Conservation (phyloP, 2,113 vertebrate genomes). For the Scartelaos histophorus region DNA sequence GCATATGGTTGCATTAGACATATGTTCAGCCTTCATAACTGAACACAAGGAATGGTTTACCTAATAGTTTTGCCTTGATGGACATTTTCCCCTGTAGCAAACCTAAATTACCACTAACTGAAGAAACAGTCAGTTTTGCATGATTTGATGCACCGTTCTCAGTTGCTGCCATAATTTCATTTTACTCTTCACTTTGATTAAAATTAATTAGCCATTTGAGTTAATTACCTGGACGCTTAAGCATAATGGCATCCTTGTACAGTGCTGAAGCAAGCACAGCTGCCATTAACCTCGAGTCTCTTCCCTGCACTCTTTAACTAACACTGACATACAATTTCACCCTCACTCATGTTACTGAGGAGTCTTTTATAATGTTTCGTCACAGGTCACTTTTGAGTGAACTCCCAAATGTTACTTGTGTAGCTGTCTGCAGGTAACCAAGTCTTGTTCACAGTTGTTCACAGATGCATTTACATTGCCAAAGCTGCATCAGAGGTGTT, state of each 20-base stretch:
- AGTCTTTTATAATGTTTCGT: constrained; percentile 1
- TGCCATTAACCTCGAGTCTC: constrained; percentile 34
- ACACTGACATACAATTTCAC: constrained; percentile 2
- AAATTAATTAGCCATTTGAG: constrained; percentile 53
- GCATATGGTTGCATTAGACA: constrained; percentile 35
- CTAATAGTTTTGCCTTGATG: constrained; percentile 57
- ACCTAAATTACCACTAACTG: constrained; percentile 65
- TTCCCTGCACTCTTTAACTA: background rate
- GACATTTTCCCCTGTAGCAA: constrained; percentile 39
- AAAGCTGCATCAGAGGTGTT: too few species aligned
- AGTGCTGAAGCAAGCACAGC: constrained; percentile 27
- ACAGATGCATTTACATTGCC: too few species aligned
- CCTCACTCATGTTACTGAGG: constrained; percentile 1
- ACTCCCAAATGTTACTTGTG: too few species aligned
- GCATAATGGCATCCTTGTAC: constrained; percentile 32
- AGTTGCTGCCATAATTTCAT: constrained; percentile 37
- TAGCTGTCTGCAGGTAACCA: too few species aligned
- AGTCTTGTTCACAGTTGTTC: too few species aligned
- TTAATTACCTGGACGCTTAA: constrained; percentile 57
- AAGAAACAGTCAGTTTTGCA: constrained; percentile 60
- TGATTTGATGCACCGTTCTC: constrained; percentile 27
- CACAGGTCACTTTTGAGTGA: too few species aligned
- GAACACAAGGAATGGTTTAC: constrained; percentile 57
- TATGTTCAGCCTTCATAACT: constrained; percentile 57
- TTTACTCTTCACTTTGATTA: constrained; percentile 37